Base-by-base conservation (phyloP, 2,888 invertebrate species). In the Rosalia funebris region DNA sequence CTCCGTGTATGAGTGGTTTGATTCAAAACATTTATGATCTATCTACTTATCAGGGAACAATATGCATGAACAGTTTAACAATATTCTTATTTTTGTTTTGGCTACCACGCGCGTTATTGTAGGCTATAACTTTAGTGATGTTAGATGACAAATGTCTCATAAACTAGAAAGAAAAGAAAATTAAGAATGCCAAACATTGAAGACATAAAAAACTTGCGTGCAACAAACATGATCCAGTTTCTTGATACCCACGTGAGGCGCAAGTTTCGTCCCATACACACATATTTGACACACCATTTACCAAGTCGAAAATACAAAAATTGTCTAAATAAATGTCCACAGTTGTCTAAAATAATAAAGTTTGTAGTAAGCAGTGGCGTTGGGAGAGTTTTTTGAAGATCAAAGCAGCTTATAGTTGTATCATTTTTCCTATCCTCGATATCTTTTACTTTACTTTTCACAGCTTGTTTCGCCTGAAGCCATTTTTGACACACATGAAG, bases 81-180 rank as follows among this genome's bases (percentile, higher is more conserved):
- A 46, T 46, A 16, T 25, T 45, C 31, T 44, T 45, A 14, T 46
- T 46, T 46, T 46, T 46, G 16, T 46, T 46, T 46, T 46, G 46
- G 15, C 46, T 7, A 14, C 32, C 46, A 14, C 46, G 32, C 16
- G 46, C 31, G 31, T 46, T 32, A 15, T 15, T 46, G 16, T 46
- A 46, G 46, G 46, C 46, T 32, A 46, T 46, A 16, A 47, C 16
- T 47, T 34, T 16, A 34, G 46, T 46, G 1, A 31, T 15, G 14
- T 31, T 46, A 31, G 31, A 10, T 14, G 47, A 32, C 47, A 34
- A 25, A 32, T n/a, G 5, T 25, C 16, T 47, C 20, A 34, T 34
- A 34, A 34, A 34, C 47, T 47, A 34, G 34, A 47, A 47, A 34
- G 16, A 34, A 34, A 34, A 32, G 10, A 34, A 34, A 47, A 41